Percentiles rank a stretch among this genome's conserved stretches.
phyloP scores from a whole-genome alignment of 2,797 vertebrate species.

The Syngnathus rostellatus region DNA sequence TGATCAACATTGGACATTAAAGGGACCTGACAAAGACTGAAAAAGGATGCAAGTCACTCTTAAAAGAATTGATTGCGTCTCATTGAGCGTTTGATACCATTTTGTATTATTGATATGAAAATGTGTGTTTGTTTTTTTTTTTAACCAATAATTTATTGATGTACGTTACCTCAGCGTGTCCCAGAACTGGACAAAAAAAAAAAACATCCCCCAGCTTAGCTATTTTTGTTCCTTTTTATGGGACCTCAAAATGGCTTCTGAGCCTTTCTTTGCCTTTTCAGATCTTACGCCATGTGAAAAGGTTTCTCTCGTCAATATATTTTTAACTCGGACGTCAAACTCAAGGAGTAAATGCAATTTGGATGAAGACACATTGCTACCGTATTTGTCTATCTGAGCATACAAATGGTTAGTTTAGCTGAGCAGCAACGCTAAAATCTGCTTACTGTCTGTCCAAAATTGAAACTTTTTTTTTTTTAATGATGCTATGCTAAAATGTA shows the following conservation, averaged over 20 bases:
- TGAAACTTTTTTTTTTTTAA: not conserved
- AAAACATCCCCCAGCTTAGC: not conserved
- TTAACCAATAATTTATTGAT: conserved; percentile 45
- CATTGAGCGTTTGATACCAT: conserved; percentile 63
- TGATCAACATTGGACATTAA: conserved; percentile 11
- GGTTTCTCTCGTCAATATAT: not conserved
- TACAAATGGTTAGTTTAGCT: not conserved
- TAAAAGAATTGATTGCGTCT: conserved; percentile 37
- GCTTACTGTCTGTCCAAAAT: not conserved
- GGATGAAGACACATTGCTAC: not conserved
- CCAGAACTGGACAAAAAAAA: not conserved
- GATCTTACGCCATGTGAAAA: conserved; percentile 2
- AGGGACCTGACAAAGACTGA: conserved; percentile 2
- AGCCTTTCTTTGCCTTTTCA: not conserved
- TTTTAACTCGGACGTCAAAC: not conserved
- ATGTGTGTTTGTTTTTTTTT: conserved; percentile 33
- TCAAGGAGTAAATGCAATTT: not conserved
- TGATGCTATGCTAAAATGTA: not conserved
- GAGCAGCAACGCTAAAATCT: not conserved
- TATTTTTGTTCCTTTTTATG: not conserved
- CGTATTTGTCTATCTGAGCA: conserved; percentile 1
- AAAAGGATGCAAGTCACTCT: conserved; percentile 15
- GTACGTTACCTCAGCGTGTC: conserved; percentile 2
- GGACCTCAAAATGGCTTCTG: not conserved
- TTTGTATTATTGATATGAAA: conserved; percentile 63